phyloP scores from a whole-genome alignment of 2,888 invertebrate genomes.

The Chrysolina oricalcia region DNA sequence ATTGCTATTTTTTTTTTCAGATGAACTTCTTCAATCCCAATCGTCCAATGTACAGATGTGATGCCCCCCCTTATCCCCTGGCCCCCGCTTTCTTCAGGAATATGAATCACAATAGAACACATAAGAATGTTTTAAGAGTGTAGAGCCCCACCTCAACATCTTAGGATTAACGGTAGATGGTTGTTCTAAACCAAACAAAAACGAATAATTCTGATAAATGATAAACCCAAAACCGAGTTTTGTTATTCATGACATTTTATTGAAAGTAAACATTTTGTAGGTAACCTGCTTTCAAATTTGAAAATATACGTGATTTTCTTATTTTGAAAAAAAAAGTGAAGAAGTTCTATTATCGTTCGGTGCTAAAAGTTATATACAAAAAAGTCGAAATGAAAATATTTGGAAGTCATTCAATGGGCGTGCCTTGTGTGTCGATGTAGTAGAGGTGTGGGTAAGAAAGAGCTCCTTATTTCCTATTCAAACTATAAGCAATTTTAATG shows the following conservation, averaged over 20 bases:
- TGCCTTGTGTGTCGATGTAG: conserved; percentile 54
- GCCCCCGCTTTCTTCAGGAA: conserved; percentile 68
- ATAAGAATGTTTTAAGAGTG: conserved; percentile 69
- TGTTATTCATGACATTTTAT: conserved; percentile 29
- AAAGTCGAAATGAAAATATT: conserved; percentile 31
- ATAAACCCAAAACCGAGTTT: conserved; percentile 30
- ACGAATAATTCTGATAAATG: conserved; percentile 1
- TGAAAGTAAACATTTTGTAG: conserved; percentile 28
- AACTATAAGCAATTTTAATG: conserved; percentile 65
- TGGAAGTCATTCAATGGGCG: conserved; percentile 50
- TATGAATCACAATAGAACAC: conserved; percentile 67
- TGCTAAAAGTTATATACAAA: conserved; percentile 50
- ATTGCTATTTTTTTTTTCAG: conserved; percentile 58
- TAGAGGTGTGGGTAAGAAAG: conserved; percentile 33
- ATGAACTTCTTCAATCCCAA: conserved; percentile 67
- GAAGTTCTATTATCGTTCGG: conserved; percentile 53
- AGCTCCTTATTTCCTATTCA: conserved; percentile 53
- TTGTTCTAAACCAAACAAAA: conserved; percentile 37
- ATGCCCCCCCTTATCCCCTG: conserved; percentile 66
- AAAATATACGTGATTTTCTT: conserved; percentile 58
- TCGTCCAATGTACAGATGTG: conserved; percentile 67
- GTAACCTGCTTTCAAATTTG: conserved; percentile 30
- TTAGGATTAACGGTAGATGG: conserved; percentile 54
- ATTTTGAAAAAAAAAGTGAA: conserved; percentile 51
- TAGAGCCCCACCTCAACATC: conserved; percentile 56